Evolutionary conservation across 2,888 invertebrate genomes (phyloP).

Genomic region (Gymnoscelis rufifasciata): DNA sequence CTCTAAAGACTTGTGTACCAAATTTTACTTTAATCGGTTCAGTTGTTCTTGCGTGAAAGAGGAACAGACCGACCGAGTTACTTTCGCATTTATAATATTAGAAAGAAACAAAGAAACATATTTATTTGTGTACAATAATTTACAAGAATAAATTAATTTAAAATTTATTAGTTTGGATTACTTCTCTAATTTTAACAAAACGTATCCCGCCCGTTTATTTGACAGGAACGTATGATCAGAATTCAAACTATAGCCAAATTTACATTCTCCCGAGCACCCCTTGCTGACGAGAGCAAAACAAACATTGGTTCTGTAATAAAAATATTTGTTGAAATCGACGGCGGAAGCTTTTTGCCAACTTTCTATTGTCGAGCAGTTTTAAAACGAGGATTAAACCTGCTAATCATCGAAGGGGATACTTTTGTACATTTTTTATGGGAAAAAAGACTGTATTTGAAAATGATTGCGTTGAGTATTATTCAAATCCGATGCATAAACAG

Average conservation of each 20-base stretch:
- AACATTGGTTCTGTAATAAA: slow-evolving; percentile 77
- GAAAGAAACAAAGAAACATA: too few relatives aligned
- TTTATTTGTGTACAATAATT: too few relatives aligned
- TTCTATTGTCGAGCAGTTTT: slow-evolving; percentile 67
- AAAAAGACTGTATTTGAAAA: slow-evolving; percentile 35
- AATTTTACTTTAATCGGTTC: too few relatives aligned
- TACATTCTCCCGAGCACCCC: slow-evolving; percentile 41
- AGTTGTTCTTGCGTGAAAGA: too few relatives aligned
- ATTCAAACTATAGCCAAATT: background rate
- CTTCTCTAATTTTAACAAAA: too few relatives aligned
- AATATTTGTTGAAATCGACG: slow-evolving; percentile 71
- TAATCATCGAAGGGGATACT: slow-evolving; percentile 56
- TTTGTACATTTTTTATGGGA: slow-evolving; percentile 29
- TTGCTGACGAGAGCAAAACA: slow-evolving; percentile 66
- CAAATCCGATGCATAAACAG: background rate
- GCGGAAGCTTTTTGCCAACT: slow-evolving; percentile 58
- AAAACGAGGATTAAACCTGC: slow-evolving; percentile 67
- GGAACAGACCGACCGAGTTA: too few relatives aligned
- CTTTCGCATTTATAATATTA: too few relatives aligned
- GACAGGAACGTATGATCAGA: too few relatives aligned
- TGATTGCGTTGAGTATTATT: slow-evolving; percentile 9
- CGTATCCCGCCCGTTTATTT: too few relatives aligned
- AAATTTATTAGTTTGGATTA: too few relatives aligned
- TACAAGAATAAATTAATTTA: too few relatives aligned
- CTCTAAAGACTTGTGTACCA: too few relatives aligned